A percentile compares a stretch with the other conserved stretches of the same genome.
Evolutionary conservation across 2,113 vertebrate genomes (phyloP).

Genomic region (Nesogale talazaci): DNA sequence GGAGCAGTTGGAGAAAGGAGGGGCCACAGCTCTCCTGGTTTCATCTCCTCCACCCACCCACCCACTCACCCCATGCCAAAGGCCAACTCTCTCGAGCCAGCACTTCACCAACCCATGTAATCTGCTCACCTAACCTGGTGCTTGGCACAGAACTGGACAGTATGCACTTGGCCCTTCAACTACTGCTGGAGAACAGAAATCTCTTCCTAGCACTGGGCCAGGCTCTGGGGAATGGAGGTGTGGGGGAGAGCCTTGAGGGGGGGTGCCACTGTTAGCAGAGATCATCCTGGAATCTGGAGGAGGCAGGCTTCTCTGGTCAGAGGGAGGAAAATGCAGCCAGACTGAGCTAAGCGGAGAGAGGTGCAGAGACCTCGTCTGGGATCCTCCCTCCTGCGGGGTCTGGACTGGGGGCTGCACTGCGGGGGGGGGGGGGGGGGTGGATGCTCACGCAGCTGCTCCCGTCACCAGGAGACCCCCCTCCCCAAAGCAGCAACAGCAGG

Average conservation of each 20-base stretch:
- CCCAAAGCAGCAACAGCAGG: background rate
- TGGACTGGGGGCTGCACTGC: background rate
- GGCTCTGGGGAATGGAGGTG: too few species aligned
- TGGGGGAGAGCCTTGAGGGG: background rate
- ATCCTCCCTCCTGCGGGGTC: constrained; percentile 56
- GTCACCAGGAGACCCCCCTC: background rate
- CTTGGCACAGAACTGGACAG: background rate
- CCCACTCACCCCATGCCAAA: too few species aligned
- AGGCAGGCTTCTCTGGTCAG: background rate
- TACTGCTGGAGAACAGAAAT: background rate
- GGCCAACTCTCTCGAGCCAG: background rate
- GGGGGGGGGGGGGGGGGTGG: too few species aligned
- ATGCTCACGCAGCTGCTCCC: background rate
- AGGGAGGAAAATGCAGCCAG: constrained; percentile 8
- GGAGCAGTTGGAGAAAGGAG: background rate
- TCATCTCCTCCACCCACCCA: background rate
- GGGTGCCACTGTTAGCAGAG: background rate
- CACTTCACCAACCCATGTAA: background rate
- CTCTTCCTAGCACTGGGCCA: background rate
- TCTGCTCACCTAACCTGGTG: background rate
- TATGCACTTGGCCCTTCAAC: rapidly evolving
- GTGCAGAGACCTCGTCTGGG: background rate
- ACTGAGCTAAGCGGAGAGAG: background rate
- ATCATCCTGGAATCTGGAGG: background rate
- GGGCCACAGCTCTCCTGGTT: background rate